A percentile compares a stretch with the other conserved stretches of the same genome.
phyloP scores from a whole-genome alignment of 2,797 vertebrate species.

The Pseudotriccus pelzelni region DNA sequence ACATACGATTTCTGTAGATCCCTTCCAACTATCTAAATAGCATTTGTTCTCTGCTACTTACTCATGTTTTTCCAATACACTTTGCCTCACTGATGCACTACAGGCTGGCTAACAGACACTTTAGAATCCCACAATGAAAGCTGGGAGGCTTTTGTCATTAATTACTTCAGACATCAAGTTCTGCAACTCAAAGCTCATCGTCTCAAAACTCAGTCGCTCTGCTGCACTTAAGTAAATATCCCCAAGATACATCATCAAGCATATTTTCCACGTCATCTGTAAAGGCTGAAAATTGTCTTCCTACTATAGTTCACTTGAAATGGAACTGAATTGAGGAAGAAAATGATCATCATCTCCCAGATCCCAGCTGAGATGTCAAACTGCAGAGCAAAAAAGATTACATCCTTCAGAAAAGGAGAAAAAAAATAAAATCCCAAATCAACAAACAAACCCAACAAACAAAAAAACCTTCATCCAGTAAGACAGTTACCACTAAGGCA shows the following conservation, averaged over 20 bases:
- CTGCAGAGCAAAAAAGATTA: neutral
- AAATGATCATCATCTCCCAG: neutral
- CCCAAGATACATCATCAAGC: slow-evolving; percentile 16
- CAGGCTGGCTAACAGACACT: neutral
- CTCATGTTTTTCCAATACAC: neutral
- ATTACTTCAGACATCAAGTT: slow-evolving; percentile 9
- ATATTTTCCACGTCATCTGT: neutral
- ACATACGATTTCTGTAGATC: neutral
- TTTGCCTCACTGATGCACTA: neutral
- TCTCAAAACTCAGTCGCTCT: neutral
- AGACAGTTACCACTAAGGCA: neutral
- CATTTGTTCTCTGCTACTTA: neutral
- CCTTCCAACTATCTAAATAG: neutral
- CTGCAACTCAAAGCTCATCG: neutral
- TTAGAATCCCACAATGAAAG: neutral
- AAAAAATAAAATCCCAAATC: neutral
- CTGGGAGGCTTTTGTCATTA: neutral
- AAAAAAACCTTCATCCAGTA: accelerated
- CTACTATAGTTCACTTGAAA: slow-evolving; percentile 9
- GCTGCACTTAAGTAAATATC: neutral
- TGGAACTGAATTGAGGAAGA: neutral
- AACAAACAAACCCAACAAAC: neutral
- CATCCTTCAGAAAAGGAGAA: neutral
- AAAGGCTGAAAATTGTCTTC: slow-evolving; percentile 3
- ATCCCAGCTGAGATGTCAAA: neutral